Percentiles rank a stretch among this genome's conserved stretches.
Evolutionary conservation across 2,797 vertebrate species (phyloP).

Genomic region (Epinephelus malabaricus): DNA sequence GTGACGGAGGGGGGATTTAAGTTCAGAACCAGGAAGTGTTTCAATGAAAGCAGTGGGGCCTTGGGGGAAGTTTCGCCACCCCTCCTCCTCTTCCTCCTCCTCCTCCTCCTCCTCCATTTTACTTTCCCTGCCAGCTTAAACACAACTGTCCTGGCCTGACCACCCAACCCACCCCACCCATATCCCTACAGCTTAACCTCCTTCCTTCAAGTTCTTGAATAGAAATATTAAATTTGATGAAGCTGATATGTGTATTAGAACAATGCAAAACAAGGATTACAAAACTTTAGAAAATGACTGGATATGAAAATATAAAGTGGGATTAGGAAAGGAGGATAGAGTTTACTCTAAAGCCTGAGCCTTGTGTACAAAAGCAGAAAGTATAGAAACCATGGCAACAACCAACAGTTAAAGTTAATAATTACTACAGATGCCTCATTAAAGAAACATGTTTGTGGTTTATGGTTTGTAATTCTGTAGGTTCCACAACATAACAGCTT

Average conservation of each 20-base stretch:
- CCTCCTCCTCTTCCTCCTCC: constrained; percentile 13
- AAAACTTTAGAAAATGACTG: constrained; percentile 11
- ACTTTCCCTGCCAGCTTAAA: constrained; percentile 78
- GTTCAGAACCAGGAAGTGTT: constrained; percentile 78
- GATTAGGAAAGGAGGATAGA: background rate
- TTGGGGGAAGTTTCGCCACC: constrained; percentile 48
- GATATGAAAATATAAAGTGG: background rate
- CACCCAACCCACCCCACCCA: constrained; percentile 42
- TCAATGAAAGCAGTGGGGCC: constrained; percentile 67
- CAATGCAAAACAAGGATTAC: background rate
- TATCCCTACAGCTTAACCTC: constrained; percentile 47
- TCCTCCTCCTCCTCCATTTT: constrained; percentile 55
- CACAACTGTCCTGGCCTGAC: constrained; percentile 77
- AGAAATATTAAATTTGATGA: constrained; percentile 1
- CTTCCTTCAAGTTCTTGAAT: constrained; percentile 32
- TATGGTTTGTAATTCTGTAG: no score
- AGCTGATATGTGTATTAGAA: constrained; percentile 5
- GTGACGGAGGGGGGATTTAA: constrained; percentile 55
- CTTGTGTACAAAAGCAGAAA: background rate
- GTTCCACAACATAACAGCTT: no score
- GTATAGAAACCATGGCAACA: constrained; percentile 22
- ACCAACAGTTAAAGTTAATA: background rate
- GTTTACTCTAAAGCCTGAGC: background rate
- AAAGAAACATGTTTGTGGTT: background rate
- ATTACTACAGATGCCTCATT: background rate